phyloP scores from a whole-genome alignment of 2,797 vertebrate genomes.

The Merluccius polli region DNA sequence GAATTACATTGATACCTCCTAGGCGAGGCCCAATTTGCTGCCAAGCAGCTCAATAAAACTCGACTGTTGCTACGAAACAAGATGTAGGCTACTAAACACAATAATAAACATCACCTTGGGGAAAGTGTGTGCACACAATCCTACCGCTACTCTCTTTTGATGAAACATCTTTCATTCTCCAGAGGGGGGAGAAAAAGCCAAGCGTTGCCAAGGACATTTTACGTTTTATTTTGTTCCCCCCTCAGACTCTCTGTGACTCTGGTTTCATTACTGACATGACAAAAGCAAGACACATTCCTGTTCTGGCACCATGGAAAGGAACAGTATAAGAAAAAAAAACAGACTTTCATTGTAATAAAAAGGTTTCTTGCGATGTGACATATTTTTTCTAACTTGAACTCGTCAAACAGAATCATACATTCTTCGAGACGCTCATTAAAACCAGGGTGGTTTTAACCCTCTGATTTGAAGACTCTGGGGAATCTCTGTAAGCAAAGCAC shows the following conservation, averaged over 20 bases:
- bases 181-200: constrained; percentile 18
- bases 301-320: constrained; percentile 9
- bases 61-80: constrained; percentile 68
- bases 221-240: constrained; percentile 11
- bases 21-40: constrained; percentile 70
- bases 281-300: constrained; percentile 25
- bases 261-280: constrained; percentile 34
- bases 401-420: constrained; percentile 38
- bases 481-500: constrained; percentile 28
- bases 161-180: constrained; percentile 40
- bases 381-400: no score
- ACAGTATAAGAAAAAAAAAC: background rate
- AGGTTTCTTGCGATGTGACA: constrained; percentile 2
- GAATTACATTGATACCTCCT: constrained; percentile 53
- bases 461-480: constrained; percentile 53
- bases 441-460: constrained; percentile 24
- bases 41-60: constrained; percentile 73
- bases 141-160: constrained; percentile 42
- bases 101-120: constrained; percentile 63
- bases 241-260: constrained; percentile 10
- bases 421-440: constrained; percentile 41
- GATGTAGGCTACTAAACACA: constrained; percentile 68
- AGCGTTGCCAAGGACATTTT: constrained; percentile 40
- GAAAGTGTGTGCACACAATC: constrained; percentile 48
- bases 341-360: background rate